Conservation (phyloP, 2,797 vertebrate genomes). For the Orientallactaga sibirica region DNA sequence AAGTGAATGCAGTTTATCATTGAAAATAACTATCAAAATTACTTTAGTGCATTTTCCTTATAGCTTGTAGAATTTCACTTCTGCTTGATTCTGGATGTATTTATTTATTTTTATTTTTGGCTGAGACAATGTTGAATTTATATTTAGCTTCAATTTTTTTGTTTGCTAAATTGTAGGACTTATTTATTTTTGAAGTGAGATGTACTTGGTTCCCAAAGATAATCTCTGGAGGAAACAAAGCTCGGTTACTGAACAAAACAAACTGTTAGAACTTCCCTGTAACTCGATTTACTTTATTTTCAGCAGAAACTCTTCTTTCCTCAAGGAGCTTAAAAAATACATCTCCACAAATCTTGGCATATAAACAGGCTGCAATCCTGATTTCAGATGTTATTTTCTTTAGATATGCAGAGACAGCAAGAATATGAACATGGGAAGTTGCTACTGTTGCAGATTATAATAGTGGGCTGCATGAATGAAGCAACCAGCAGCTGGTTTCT, state of each 20-base stretch:
- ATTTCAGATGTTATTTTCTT: slow-evolving; percentile 20
- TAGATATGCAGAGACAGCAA: slow-evolving; percentile 15
- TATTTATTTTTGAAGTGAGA: slow-evolving; percentile 30
- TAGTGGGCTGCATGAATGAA: neutral
- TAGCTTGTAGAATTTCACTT: neutral
- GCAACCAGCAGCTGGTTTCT: slow-evolving; percentile 4
- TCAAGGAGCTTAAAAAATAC: slow-evolving; percentile 46
- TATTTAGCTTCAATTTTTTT: slow-evolving; percentile 28
- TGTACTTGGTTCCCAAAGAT: neutral
- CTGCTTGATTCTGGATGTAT: neutral
- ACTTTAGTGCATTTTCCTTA: neutral
- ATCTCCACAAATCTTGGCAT: neutral
- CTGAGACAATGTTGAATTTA: neutral
- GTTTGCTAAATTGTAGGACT: slow-evolving; percentile 3
- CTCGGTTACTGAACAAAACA: neutral
- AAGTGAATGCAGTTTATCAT: neutral
- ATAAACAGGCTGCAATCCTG: neutral
- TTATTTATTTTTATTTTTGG: neutral
- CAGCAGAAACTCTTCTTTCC: neutral
- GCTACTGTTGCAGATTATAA: neutral
- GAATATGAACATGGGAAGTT: neutral
- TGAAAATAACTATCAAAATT: slow-evolving; percentile 21
- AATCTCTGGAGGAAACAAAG: slow-evolving; percentile 36
- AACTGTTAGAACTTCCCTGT: neutral
- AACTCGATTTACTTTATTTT: neutral